Evolutionary conservation across 2,113 vertebrate genomes (phyloP), one percentile per base, ranked within the genome.

Genomic region (Tenebrosternarchus preto): DNA sequence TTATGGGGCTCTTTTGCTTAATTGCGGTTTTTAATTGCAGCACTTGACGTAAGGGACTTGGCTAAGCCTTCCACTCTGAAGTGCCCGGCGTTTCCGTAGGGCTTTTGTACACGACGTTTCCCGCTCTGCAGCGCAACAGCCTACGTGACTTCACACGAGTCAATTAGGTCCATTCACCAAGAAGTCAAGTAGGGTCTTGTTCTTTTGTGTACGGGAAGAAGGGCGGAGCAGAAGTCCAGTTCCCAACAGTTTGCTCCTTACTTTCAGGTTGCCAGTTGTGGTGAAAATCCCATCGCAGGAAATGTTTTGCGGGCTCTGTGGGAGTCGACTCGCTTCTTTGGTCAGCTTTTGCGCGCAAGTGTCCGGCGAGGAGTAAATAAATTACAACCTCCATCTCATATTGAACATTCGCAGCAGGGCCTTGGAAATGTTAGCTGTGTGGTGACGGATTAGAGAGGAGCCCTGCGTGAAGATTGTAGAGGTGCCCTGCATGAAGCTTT

Each of bases 11-110:
- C 85, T 77, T 80, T 85, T 87, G 84, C 74, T 59, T 90, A 92
- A 93, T 93, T 91, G 91, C 83, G 85, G 76, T 60, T 91, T 92
- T 91, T 92, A 94, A 92, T 93, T 93, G 88, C 85, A 82, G 71
- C 88, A 81, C 78, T 82, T 1, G 25, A 84, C 90, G 91, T 84
- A 89, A 89, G 85, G 85, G 91, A 92, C 87, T 91, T 94, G 88
- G 81, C 86, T 82, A 87, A 86, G 83, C 79, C 64, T 82, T 88
- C 85, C 87, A 90, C 72, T n/a, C 75, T 86, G 79, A 87, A 81
- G 77, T 74, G 63, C 22, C 64, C 82, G 82, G 72, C 70, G 43
- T 92, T 88, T 91, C 92, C 56, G 19, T 83, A 80, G 75, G 39
- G 43, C 75, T 81, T 88, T 74, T 80, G 33, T 85, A 87, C 88